Evolutionary conservation across 2,888 invertebrate genomes (phyloP), one percentile per base, ranked within the genome.

Genomic region (Monoplex corrugatus): DNA sequence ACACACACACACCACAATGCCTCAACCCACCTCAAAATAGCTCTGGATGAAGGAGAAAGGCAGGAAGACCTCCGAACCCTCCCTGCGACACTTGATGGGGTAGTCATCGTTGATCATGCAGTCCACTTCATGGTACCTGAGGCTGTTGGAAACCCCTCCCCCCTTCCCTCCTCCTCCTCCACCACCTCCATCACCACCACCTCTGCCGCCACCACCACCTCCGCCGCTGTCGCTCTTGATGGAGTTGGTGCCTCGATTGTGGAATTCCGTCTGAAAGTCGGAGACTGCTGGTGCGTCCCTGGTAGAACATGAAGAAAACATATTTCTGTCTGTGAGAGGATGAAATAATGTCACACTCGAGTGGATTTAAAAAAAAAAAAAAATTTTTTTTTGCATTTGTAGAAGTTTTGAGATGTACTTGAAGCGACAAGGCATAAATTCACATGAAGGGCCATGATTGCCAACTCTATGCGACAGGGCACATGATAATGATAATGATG

Each of bases 61-160:
- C 93, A 99, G 96, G 96, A 97, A 99, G 50, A 99, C 98, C 96
- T 98, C 98, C 93, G 97, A 97, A n/a, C 97, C 97, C 95, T 98
- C 98, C 87, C 97, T 97, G 88, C 97, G 97, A 95, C 98, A 98
- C 78, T 97, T 97, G 93, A 98, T 97, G 6, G 97, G 97, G 95
- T 98, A 98, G 94, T 98, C 98, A 87, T 98, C 98, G 96, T 99
- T 98, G 95, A 99, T 98, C 92, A 97, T 97, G 95, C 99, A 99
- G 89, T 95, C 95, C 19, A 96, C 93, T 44, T 91, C 89, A 23
- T 84, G 88, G 83, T 88, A 88, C 83, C 83, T 88, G 43, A 88
- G 0, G 6, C 40, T 1, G n/a, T 63, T 40, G 40, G n/a, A 40
- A 19, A 13, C n/a, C 44, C 80, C 19, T 63, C 80, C 57, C 87